phyloP scores from a whole-genome alignment of 35 echinoderm and acorn worm species.

The Heliocidaris erythrogramma region DNA sequence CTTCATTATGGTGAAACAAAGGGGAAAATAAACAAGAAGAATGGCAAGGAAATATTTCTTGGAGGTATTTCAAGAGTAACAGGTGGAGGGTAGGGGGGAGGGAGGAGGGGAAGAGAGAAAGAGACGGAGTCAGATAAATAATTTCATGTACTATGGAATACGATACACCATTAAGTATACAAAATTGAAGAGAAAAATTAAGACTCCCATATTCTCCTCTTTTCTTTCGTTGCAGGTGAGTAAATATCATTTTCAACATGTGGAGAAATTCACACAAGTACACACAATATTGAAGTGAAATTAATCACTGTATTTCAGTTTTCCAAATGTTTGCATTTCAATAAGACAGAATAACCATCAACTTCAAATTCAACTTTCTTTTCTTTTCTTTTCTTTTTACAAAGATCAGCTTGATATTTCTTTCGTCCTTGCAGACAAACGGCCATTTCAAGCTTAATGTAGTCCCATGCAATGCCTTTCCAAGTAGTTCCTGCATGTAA shows the following conservation, averaged over 20 bases:
- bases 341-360: background rate
- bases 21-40: background rate
- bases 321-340: background rate
- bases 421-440: background rate
- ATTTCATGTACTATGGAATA: background rate
- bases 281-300: background rate
- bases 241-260: background rate
- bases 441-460: background rate
- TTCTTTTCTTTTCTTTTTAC: background rate
- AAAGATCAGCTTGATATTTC: background rate
- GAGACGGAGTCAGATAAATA: background rate
- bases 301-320: background rate
- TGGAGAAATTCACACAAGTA: background rate
- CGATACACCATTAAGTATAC: background rate
- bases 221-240: background rate
- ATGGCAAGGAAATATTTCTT: background rate
- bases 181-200: background rate
- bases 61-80: background rate
- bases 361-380: too few relatives aligned
- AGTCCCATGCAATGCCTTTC: background rate
- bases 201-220: background rate
- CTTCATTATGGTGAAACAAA: background rate
- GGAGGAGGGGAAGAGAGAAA: background rate
- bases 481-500: background rate
- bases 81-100: background rate